These are phyloP conservation scores for Hirtodrosophila cameraria DNA, from an alignment of 2,888 invertebrate species.

Conservation along the genomic window DNA sequence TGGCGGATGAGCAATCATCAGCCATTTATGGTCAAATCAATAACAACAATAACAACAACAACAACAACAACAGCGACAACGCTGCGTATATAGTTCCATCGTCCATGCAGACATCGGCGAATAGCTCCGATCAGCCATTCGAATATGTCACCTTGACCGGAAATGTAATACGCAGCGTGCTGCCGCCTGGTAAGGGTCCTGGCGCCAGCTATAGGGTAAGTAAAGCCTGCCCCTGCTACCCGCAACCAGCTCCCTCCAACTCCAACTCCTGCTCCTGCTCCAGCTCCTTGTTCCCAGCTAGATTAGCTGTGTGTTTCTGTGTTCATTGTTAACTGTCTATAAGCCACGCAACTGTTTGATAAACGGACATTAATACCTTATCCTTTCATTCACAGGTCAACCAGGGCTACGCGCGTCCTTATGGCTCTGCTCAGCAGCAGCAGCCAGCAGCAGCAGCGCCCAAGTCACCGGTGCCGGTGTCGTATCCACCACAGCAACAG, in stretches of 20 bases:
- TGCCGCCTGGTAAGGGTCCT: constrained; percentile 84
- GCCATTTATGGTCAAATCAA: constrained; percentile 65
- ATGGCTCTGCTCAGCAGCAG: constrained; percentile 73
- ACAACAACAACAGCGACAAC: constrained; percentile 35
- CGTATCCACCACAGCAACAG: constrained; percentile 82
- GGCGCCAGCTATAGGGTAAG: constrained; percentile 82
- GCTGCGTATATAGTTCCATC: constrained; percentile 46
- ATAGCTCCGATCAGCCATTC: constrained; percentile 76
- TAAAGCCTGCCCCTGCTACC: constrained; percentile 9
- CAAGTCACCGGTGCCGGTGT: constrained; percentile 81
- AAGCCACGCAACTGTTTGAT: constrained; percentile 3
- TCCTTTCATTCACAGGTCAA: constrained; percentile 73
- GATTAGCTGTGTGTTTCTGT: background rate
- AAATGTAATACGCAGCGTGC: constrained; percentile 84
- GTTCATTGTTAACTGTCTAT: too few species aligned
- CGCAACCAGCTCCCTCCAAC: background rate
- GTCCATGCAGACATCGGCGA: constrained; percentile 36
- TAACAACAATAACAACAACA: constrained; percentile 38
- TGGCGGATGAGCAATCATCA: constrained; percentile 72
- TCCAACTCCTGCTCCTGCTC: background rate
- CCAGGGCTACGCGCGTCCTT: constrained; percentile 83
- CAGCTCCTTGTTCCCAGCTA: background rate
- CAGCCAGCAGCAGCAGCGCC: constrained; percentile 76
- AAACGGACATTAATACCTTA: background rate
- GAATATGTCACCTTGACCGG: constrained; percentile 84